Evolutionary conservation across 1,140 invertebrate species (phyloP).

Genomic region (Lepidurus apus): DNA sequence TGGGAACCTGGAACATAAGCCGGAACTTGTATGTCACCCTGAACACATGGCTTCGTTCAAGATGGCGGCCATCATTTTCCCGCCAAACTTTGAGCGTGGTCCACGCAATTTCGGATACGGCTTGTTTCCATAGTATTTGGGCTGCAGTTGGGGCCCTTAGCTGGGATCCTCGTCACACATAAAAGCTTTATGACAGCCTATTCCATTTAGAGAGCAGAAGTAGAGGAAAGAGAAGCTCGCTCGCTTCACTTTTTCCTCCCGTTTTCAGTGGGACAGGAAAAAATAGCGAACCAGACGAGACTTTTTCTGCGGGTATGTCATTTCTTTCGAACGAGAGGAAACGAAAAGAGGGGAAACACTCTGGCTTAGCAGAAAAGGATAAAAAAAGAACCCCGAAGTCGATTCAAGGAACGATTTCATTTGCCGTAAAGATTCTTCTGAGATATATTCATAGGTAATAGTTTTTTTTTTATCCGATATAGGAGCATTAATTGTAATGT

Average conservation of each 20-base stretch:
- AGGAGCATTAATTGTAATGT: too few species aligned
- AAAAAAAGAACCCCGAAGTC: neutral
- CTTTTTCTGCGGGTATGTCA: neutral
- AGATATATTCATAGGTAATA: neutral
- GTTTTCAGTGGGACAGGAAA: neutral
- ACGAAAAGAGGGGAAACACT: neutral
- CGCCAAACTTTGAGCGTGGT: neutral
- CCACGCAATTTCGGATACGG: slow-evolving; percentile 7
- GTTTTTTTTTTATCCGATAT: too few species aligned
- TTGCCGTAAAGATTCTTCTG: neutral
- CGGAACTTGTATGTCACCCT: neutral
- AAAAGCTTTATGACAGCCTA: slow-evolving; percentile 22
- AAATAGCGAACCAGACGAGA: neutral
- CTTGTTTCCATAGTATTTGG: slow-evolving; percentile 9
- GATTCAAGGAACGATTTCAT: neutral
- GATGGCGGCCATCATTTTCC: neutral
- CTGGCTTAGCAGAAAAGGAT: neutral
- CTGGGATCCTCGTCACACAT: slow-evolving; percentile 4
- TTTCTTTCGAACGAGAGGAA: neutral
- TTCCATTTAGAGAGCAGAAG: slow-evolving; percentile 19
- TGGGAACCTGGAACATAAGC: neutral
- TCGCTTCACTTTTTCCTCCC: neutral
- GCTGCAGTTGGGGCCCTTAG: slow-evolving; percentile 3
- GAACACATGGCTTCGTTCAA: slow-evolving; percentile 15
- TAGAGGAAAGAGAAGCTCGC: neutral